Base-by-base conservation (phyloP, 1,140 invertebrate genomes). In the Rhyzopertha dominica region DNA sequence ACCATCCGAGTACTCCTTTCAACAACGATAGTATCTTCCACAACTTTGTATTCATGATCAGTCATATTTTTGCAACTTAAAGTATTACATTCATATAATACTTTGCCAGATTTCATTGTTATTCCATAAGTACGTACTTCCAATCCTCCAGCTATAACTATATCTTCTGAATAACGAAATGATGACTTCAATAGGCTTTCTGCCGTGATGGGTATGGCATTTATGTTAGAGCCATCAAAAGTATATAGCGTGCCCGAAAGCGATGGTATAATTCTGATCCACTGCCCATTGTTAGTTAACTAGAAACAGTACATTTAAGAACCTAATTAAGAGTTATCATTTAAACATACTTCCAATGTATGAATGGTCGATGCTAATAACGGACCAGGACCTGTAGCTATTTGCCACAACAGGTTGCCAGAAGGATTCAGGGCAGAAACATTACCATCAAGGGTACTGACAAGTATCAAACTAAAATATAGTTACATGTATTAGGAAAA, bases 201-300 rank as follows among this genome's bases (percentile, higher is more conserved):
- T 0, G 88, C 83, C 34, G 83, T 82, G 44, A 96, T 78, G 13
- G 90, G 90, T 37, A 96, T 71, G 1, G 85, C 79, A 70, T 95
- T 87, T 38, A 97, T 79, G 56, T 78, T 84, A 35, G 89, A 81
- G 1, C 90, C 91, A 73, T 95, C 88, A 67, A 93, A 89, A 65
- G 85, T 87, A 68, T 93, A 98, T 5, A 98, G 73, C 12, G 82
- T 80, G 7, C 94, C 94, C 65, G 82, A 86, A 5, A 98, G 68
- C 0, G 93, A 94, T 22, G 93, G 94, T 61, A 98, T 91, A 54
- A 96, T 75, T 49, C 86, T 77, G 23, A 92, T 80, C 72, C 79
- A 85, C 63, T 91, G 81, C 1, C 90, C 92, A 72, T 89, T 83
- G 46, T 85, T 85, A 31, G 80, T 87, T 10, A 95, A 69, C 87